Evolutionary conservation across 2,888 invertebrate species (phyloP), one percentile per base, ranked within the genome.

Genomic region (Leptarthrus brevirostris): DNA sequence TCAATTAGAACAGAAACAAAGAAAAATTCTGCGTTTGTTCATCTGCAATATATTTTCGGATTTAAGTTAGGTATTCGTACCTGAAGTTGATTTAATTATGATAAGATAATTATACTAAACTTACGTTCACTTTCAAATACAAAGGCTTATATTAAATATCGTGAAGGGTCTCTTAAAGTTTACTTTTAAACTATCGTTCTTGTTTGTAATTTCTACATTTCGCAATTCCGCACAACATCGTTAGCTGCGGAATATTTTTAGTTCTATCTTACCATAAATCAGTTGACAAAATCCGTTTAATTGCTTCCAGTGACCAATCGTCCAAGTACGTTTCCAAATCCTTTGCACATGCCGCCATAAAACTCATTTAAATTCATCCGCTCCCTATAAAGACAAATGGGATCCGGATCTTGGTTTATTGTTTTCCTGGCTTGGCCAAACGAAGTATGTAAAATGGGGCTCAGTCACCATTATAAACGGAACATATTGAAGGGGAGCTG

Each of bases 291-390:
- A 72, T 72, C 75, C 72, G 69, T 52, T 75, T 75, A 75, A 75
- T 75, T 75, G 75, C 75, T 72, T 75, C 74, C 40, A 75, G 69
- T 73, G 73, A 34, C 53, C 52, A 64, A 49, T 58, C 58, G 73
- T 22, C 49, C 64, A 64, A 40, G 54, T 54, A 14, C 71, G 22
- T 71, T 54, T 5, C 54, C 36, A 61, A 61, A 58, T 49, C 64
- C 49, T 73, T 64, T 73, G 52, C 73, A 73, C 52, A 73, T 73
- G 58, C 26, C 64, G 53, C 75, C 72, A 75, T 75, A 75, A 75
- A 75, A 75, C 69, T 75, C 75, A 75, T 75, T 75, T 75, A 75
- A 75, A 75, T 75, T 75, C 75, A 74, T 75, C 75, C 72, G 72
- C 52, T 74, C 74, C 54, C 72, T 49, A 61, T 72, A 74, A 75